Evolutionary conservation across 2,797 vertebrate species (phyloP), one percentile per base, ranked within the genome.

Genomic region (Muscicapa comitata): DNA sequence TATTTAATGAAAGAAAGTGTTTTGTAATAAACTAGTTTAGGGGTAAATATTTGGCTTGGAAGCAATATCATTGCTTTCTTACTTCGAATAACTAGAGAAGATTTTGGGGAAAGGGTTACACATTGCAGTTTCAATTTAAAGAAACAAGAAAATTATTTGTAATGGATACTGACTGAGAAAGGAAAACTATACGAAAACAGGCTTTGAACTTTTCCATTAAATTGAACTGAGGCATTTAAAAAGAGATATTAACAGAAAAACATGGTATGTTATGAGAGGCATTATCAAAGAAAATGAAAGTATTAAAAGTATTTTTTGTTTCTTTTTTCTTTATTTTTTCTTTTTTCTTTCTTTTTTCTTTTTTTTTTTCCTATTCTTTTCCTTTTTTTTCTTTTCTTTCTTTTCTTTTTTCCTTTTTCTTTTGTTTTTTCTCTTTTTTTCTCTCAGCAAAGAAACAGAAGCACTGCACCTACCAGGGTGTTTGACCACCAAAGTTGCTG

Each of bases 331-430:
- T 6, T 33, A 4, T 3, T 51, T 6, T 9, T 18, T 4, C 7
- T 2, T 13, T 6, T 2, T 28, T 26, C 10, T 17, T 16, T 10
- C 3, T 48, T 24, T 4, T 10, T 16, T 6, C 8, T 9, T 17
- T 26, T 16, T 21, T 7, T 28, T 15, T 28, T 50, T 8, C 28
- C 16, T 28, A 2, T 9, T 50, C 9, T n/a, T 12, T 6, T 11
- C 2, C n/a, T 11, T 3, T 13, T 5, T 15, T 12, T 4, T 24
- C 2, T 18, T 8, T 2, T 17, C 38, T 16, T 7, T 23, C 11
- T 12, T 14, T 25, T 13, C 4, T 14, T 24, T 23, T 35, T 23
- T 35, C 9, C 4, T 33, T 23, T 24, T 14, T 21, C 12, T 31
- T 10, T 42, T 31, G 3, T 43, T 7, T 16, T 10, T 20, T 16